Evolutionary conservation across 2,888 invertebrate species (phyloP).

Genomic region (Leptopilina drosophilae): DNA sequence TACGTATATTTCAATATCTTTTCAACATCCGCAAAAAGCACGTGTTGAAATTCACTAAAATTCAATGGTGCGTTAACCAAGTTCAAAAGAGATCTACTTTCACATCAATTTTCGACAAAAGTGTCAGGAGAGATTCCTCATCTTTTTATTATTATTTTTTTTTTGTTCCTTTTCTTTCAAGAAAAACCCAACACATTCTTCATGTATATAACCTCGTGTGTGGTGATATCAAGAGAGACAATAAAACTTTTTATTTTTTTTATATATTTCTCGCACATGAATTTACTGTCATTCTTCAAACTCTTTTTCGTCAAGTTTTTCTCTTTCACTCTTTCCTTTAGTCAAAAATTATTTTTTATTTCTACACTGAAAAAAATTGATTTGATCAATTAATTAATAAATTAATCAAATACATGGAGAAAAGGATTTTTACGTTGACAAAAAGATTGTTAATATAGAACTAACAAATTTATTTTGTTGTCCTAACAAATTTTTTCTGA

Average conservation of each 20-base stretch:
- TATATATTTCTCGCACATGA: background rate
- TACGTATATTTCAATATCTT: conserved; percentile 32
- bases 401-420: no score
- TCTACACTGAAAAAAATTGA: no score
- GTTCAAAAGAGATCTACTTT: conserved; percentile 27
- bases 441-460: no score
- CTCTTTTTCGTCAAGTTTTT: background rate
- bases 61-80: conserved; percentile 34
- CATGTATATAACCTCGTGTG: conserved; percentile 1
- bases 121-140: conserved; percentile 25
- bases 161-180: background rate
- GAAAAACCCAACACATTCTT: conserved; percentile 15
- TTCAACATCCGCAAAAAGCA: conserved; percentile 12
- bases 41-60: conserved; percentile 25
- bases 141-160: no score
- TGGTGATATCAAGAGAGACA: conserved; percentile 12
- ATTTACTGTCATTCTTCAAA: background rate
- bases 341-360: background rate
- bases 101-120: conserved; percentile 27
- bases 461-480: no score
- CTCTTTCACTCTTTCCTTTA: background rate
- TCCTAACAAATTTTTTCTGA: no score
- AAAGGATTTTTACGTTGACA: no score
- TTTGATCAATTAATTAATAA: no score
- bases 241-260: conserved; percentile 28